phyloP scores from a whole-genome alignment of 2,113 vertebrate genomes.

The Panthera leo region DNA sequence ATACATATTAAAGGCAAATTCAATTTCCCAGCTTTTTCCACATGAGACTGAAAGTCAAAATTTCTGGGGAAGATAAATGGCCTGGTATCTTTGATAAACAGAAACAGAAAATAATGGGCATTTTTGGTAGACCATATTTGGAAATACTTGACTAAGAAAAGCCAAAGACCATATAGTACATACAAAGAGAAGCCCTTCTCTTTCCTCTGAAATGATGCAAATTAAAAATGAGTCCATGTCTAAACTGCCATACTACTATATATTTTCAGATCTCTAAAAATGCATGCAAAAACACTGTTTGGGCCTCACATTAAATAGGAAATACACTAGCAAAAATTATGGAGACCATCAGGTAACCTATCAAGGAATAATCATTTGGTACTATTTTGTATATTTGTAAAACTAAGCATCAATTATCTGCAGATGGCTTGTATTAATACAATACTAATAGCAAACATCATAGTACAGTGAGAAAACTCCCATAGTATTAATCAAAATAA shows the following conservation, averaged over 20 bases:
- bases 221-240: background rate
- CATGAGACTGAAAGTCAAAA: background rate
- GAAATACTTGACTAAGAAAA: background rate
- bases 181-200: background rate
- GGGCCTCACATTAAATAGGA: background rate
- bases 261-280: background rate
- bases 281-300: background rate
- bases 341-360: background rate
- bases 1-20: background rate
- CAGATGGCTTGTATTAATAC: background rate
- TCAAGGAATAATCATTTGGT: background rate
- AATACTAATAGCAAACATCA: background rate
- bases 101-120: background rate
- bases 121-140: background rate
- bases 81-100: background rate
- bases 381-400: background rate
- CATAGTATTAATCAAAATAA: background rate
- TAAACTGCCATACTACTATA: background rate
- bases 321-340: background rate
- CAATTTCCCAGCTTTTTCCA: background rate
- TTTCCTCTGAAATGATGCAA: background rate
- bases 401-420: background rate
- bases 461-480: background rate
- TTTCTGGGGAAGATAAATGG: slow-evolving; percentile 3
- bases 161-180: background rate